phyloP scores from a whole-genome alignment of 2,888 invertebrate genomes.

The Apotomis turbidana region DNA sequence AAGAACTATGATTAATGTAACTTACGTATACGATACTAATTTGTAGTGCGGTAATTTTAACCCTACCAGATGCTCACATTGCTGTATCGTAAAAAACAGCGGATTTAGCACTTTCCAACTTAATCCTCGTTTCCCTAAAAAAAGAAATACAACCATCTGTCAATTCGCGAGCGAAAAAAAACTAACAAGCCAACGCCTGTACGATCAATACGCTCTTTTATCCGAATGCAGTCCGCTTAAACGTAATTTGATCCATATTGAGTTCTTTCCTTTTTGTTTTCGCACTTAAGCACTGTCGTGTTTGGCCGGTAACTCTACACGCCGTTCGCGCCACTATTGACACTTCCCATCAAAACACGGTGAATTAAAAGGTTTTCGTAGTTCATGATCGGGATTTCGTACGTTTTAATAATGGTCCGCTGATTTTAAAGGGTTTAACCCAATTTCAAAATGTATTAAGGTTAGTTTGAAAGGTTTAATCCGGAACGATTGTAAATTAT shows the following conservation, averaged over 20 bases:
- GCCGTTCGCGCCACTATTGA: conserved; percentile 78
- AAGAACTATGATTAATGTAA: too few species aligned
- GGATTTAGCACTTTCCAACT: conserved; percentile 34
- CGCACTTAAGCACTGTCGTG: conserved; percentile 76
- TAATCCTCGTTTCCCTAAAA: conserved; percentile 36
- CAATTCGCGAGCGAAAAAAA: conserved; percentile 38
- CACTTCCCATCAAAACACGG: conserved; percentile 79
- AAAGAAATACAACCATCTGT: conserved; percentile 39
- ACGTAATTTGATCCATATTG: conserved; percentile 76
- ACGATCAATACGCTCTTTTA: conserved; percentile 57
- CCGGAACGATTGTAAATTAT: conserved; percentile 10
- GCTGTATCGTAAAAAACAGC: conserved; percentile 1
- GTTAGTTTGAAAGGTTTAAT: conserved; percentile 8
- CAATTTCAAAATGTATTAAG: conserved; percentile 17
- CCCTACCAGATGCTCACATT: conserved; percentile 4
- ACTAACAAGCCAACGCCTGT: conserved; percentile 36
- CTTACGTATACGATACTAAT: neutral
- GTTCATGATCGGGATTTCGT: conserved; percentile 28
- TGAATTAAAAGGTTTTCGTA: conserved; percentile 38
- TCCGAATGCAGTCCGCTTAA: conserved; percentile 75
- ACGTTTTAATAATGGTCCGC: conserved; percentile 16
- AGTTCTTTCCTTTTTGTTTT: conserved; percentile 78
- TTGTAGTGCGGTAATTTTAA: conserved; percentile 11
- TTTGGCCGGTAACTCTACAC: conserved; percentile 76
- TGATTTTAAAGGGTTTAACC: conserved; percentile 13